A percentile compares a stretch with the other conserved stretches of the same genome.
Conservation (phyloP, 2,888 invertebrate genomes). For the Diloba caeruleocephala region DNA sequence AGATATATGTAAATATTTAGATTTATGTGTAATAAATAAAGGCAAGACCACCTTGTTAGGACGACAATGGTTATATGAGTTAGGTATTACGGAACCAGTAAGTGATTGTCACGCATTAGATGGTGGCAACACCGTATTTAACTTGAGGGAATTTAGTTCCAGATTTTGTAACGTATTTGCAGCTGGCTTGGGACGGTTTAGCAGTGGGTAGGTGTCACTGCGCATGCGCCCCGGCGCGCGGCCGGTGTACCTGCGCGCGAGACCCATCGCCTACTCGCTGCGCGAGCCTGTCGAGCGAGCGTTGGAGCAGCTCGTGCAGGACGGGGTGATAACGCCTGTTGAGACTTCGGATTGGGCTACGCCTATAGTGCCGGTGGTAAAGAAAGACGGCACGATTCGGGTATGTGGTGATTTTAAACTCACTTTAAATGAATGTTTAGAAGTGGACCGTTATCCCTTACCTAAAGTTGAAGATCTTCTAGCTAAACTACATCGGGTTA, state of each 20-base stretch:
- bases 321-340: neutral
- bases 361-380: neutral
- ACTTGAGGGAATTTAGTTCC: neutral
- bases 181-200: neutral
- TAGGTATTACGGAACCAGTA: no score
- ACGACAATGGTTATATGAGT: neutral
- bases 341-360: neutral
- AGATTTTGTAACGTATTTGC: slow-evolving; percentile 2
- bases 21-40: slow-evolving; percentile 8
- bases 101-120: no score
- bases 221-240: no score
- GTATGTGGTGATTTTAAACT: neutral
- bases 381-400: neutral
- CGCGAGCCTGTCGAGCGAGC: slow-evolving; percentile 7
- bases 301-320: slow-evolving; percentile 6
- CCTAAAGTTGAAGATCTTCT: neutral
- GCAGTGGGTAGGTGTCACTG: neutral
- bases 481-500: neutral
- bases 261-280: slow-evolving; percentile 6
- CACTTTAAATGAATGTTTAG: neutral
- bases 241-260: slow-evolving; percentile 6
- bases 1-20: slow-evolving; percentile 1
- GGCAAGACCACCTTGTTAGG: slow-evolving; percentile 6
- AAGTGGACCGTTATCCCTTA: slow-evolving; percentile 1
- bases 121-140: no score